Conservation (phyloP, 2,113 vertebrate species). For the Charina bottae region DNA sequence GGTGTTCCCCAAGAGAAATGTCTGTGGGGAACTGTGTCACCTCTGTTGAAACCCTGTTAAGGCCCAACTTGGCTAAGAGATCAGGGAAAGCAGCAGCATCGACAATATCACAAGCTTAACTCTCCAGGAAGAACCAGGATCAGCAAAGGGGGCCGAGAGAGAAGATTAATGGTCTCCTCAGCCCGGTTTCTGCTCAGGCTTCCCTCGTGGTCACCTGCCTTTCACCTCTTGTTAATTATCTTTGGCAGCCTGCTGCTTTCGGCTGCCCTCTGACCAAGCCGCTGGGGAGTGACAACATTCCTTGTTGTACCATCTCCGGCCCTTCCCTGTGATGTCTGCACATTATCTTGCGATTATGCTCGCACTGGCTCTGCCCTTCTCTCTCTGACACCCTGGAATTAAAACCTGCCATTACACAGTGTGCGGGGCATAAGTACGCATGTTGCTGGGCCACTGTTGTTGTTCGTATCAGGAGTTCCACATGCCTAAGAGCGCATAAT, state of each 20-base stretch:
- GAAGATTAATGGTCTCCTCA: conserved; percentile 35
- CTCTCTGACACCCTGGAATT: conserved; percentile 62
- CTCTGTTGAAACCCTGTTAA: conserved; percentile 26
- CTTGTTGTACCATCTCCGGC: conserved; percentile 19
- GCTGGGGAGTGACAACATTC: background rate
- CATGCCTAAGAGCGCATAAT: conserved; percentile 40
- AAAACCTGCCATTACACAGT: conserved; percentile 67
- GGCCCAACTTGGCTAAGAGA: conserved; percentile 25
- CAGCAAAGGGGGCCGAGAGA: conserved; percentile 17
- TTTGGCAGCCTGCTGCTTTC: conserved; percentile 54
- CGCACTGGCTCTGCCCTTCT: conserved; percentile 55
- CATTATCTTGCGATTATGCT: conserved; percentile 61
- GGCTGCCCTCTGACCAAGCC: conserved; percentile 55
- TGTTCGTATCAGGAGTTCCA: conserved; percentile 51
- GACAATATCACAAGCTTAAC: conserved; percentile 43
- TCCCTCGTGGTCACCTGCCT: conserved; percentile 30
- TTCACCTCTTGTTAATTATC: conserved; percentile 55
- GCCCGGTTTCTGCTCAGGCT: conserved; percentile 43
- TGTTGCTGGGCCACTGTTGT: conserved; percentile 57
- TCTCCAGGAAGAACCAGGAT: conserved; percentile 47
- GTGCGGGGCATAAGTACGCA: conserved; percentile 60
- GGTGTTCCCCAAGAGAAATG: background rate
- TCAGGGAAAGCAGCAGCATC: conserved; percentile 49
- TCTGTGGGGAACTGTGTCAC: conserved; percentile 20
- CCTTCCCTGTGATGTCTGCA: conserved; percentile 17